Evolutionary conservation across 2,113 vertebrate species (phyloP), one percentile per base, ranked within the genome.

Genomic region (Laterallus jamaicensis): DNA sequence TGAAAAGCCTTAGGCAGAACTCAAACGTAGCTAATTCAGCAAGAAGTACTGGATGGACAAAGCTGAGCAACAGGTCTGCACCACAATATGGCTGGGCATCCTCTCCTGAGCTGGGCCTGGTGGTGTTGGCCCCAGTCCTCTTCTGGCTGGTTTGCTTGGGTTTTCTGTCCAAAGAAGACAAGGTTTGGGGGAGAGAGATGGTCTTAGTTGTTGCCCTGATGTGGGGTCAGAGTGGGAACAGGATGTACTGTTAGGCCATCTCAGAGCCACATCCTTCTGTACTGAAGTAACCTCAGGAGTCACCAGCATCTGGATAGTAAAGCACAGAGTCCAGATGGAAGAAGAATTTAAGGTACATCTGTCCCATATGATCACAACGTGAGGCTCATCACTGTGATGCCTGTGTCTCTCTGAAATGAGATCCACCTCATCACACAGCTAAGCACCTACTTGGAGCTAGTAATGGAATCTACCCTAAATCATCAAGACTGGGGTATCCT

Each of bases 11-110:
- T 6, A 15, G 20, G 1, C 1, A 1, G 6, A n/a, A 49, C 14
- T 20, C 32, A 29, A 18, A 9, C 7, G 4, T n/a, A 81, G 10
- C 28, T 55, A 59, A 49, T 10, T 16, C 54, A 76, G 22, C 14
- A 80, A 47, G 28, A 58, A 10, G 12, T n/a, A 9, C 40, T 49
- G 22, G 16, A 12, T 19, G 20, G 47, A 25, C 4, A 21, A 55
- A 20, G 64, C 22, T 63, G 63, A 31, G 17, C n/a, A 60, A 26
- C 0, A 1, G 29, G 2, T 15, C 26, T 35, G 40, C 40, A 49
- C 16, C 2, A 4, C 24, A 25, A 2, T 0, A 0, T 31, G 14
- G 26, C 9, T 3, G 4, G 37, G 15, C 25, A 62, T 24, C 5
- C 5, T 59, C 4, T 19, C 14, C 37, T 6, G 10, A 32, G 15